Base-by-base conservation (phyloP, 23 tunicate species). In the Halocynthia aurantium region DNA sequence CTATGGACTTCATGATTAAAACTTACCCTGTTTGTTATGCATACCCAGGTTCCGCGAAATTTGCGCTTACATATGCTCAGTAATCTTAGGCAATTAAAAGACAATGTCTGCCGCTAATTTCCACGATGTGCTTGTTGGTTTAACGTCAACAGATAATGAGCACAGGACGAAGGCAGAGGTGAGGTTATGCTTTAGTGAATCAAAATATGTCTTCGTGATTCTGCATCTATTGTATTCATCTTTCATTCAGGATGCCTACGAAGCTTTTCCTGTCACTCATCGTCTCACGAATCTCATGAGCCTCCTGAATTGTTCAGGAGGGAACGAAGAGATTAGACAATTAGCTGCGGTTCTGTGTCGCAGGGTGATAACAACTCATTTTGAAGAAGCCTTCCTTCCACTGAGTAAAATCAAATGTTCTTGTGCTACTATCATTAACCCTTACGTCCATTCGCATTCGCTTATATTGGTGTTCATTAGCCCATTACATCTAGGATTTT, bases 301-400 rank as follows among this genome's bases (percentile, higher is more conserved):
- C 15, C 64, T 74, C 20, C 31, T 74, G 78, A 54, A 22, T 18
- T 22, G 10, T 53, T 21, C 57, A 11, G 31, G 20, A 54, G 62
- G 50, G 13, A 54, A 74, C 21, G 78, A 74, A 5, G 78, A 74
- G 56, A 74, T 74, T 6, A 62, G 78, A 20, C 78, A 74, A 54
- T 49, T 77, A 19, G 62, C 56, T 58, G 72, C 81, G 8, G 81
- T 77, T 17, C 31, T 77, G 52, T 11, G 49, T 22, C 61, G 93
- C 18, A 51, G 93, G 56, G 82, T 82, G 20, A 82, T 87, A 5
- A 87, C 93, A 17, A 52, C 73, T 49, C 72, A 72, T 71, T 87
- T 69, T 76, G 69, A 71, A 18, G 93, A 87, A 50, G 81, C 82
- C 10, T 82, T 78, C 70, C 55, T 67, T 7, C 76, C 51, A 49